These are phyloP conservation scores for Leucophora obtusa DNA, from an alignment of 2,888 invertebrate genomes.

Conservation along the genomic window DNA sequence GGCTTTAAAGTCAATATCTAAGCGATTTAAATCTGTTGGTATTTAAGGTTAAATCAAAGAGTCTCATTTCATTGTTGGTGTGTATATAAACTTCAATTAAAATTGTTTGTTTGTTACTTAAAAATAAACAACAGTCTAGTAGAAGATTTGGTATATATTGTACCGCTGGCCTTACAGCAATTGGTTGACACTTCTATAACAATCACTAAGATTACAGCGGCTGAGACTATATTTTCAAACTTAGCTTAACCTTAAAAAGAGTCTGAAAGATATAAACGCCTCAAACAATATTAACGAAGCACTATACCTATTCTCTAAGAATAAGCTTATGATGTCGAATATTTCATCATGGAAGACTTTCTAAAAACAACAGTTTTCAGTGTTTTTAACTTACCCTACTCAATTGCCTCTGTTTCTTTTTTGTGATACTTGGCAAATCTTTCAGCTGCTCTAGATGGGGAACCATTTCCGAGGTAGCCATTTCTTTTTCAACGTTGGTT, in stretches of 20 bases:
- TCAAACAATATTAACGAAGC: constrained; percentile 69
- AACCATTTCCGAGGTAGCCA: constrained; percentile 70
- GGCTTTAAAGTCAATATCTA: constrained; percentile 67
- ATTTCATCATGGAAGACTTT: constrained; percentile 73
- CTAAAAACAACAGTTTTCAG: background rate
- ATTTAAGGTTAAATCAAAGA: constrained; percentile 32
- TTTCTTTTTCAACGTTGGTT: constrained; percentile 68
- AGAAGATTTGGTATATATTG: constrained; percentile 62
- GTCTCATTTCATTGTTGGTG: constrained; percentile 43
- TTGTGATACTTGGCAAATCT: constrained; percentile 70
- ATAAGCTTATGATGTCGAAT: constrained; percentile 77
- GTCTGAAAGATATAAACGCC: constrained; percentile 68
- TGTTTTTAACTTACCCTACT: constrained; percentile 70
- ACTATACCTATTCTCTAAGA: constrained; percentile 64
- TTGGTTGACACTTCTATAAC: constrained; percentile 68
- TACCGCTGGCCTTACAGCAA: constrained; percentile 79
- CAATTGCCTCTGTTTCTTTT: constrained; percentile 80
- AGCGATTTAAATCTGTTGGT: constrained; percentile 53
- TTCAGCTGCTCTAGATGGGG: constrained; percentile 81
- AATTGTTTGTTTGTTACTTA: constrained; percentile 66
- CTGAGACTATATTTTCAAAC: constrained; percentile 69
- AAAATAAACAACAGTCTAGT: constrained; percentile 71
- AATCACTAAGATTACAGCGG: constrained; percentile 79
- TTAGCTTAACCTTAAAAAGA: constrained; percentile 65
- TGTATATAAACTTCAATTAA: constrained; percentile 69